Base-by-base conservation (phyloP, 2,888 invertebrate species). In the Andrena haemorrhoa region DNA sequence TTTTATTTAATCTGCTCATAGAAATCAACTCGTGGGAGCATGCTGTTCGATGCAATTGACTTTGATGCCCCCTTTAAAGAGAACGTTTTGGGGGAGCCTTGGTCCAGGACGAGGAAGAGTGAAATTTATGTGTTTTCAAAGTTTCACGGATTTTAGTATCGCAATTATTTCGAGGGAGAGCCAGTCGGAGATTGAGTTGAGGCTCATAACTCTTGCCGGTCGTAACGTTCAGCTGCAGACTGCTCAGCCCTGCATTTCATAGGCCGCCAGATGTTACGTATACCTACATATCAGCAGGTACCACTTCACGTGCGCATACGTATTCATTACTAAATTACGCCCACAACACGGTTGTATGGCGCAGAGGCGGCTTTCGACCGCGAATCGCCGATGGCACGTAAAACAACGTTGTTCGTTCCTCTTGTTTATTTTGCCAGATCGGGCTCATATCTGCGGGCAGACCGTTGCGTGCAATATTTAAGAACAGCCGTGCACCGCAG, bases 211-310 rank as follows among this genome's bases (percentile, higher is more conserved):
- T 91, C 91, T 90, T 87, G 87, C 51, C 71, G 89, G 90, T 91
- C 91, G 91, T 91, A 91, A 91, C 91, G 87, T 89, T 91, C 91
- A 91, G 85, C 91, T 89, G 90, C 91, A 91, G 90, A 85, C 90
- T 85, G 89, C 85, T 88, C 89, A 85, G 84, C 84, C 90, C 91
- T 91, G 91, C 91, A 88, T 91, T 91, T 91, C 91, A 91, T 91
- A 90, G 91, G 91, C 91, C 87, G 87, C 91, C 91, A 91, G 91
- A 91, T 91, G 91, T 91, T 90, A 89, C 90, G 89, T 88, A 41
- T 41, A 89, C 87, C 90, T 88, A 90, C 91, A 90, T 90, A 90
- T 90, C 90, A 90, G 89, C 88, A 88, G 87, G 86, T 89, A 90
- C 90, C 89, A 86, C 90, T 90, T 90, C 89, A 86, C 90, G 88